Percentiles rank a stretch among this genome's conserved stretches.
phyloP scores from a whole-genome alignment of 1,140 invertebrate species.

The Leptonema lineaticorne region DNA sequence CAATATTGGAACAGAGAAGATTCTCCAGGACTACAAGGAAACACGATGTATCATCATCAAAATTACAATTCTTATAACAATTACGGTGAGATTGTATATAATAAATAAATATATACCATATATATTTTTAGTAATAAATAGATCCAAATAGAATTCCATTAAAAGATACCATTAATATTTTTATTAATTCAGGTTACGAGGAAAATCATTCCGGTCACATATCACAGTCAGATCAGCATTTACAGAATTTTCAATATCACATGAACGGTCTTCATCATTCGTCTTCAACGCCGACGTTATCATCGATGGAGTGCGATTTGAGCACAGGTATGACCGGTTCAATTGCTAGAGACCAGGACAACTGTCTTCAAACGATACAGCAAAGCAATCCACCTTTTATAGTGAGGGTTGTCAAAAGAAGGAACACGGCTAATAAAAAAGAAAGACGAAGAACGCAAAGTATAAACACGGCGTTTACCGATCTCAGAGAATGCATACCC shows the following conservation, averaged over 20 bases:
- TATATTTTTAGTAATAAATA: background rate
- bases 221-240: conserved; percentile 19
- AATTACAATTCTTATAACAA: conserved; percentile 15
- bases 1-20: conserved; percentile 21
- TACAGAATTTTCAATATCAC: conserved; percentile 30
- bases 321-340: conserved; percentile 44
- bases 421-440: conserved; percentile 90
- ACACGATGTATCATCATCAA: conserved; percentile 19
- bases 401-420: conserved; percentile 66
- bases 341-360: conserved; percentile 45
- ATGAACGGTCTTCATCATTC: conserved; percentile 28
- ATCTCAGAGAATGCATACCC: conserved; percentile 90
- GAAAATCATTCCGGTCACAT: conserved; percentile 7
- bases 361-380: background rate
- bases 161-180: too few species aligned
- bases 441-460: conserved; percentile 88
- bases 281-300: conserved; percentile 26
- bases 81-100: conserved; percentile 9
- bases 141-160: too few species aligned
- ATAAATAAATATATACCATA: background rate
- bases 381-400: conserved; percentile 47
- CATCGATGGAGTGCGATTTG: conserved; percentile 50
- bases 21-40: conserved; percentile 19
- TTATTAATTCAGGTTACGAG: conserved; percentile 28
- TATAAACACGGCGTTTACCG: conserved; percentile 93